Evolutionary conservation across 2,113 vertebrate genomes (phyloP).

Genomic region (Aepyceros melampus): DNA sequence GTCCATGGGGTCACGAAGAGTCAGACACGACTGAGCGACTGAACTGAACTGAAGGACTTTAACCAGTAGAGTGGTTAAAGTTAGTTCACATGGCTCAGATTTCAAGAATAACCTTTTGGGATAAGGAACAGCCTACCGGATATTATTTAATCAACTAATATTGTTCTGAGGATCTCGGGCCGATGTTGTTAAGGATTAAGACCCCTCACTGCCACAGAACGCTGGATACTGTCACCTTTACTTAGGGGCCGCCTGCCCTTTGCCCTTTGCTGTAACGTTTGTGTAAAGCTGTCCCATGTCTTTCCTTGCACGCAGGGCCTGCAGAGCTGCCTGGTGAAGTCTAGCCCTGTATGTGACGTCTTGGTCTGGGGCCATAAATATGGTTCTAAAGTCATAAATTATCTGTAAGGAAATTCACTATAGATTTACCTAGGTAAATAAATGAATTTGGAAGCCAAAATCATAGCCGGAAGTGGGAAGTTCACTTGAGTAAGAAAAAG

Average conservation of each 20-base stretch:
- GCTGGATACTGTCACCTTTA: not conserved
- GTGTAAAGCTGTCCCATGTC: not conserved
- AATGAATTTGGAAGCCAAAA: conserved; percentile 9
- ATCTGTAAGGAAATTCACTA: not conserved
- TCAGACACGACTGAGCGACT: not conserved
- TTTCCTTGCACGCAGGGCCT: not conserved
- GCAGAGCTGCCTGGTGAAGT: not conserved
- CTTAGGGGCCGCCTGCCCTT: not conserved
- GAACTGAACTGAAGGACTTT: not conserved
- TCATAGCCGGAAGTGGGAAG: not conserved
- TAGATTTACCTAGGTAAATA: not conserved
- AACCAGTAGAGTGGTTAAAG: not conserved
- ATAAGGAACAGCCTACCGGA: not conserved
- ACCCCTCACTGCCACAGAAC: not conserved
- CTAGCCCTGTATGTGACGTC: not conserved
- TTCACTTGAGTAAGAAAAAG: conserved; percentile 14
- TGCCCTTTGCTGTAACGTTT: not conserved
- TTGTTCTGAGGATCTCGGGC: not conserved
- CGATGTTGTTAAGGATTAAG: not conserved
- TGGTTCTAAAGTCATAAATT: not conserved
- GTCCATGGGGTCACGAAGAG: not conserved
- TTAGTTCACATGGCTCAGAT: not conserved
- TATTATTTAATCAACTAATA: not conserved
- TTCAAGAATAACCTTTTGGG: not conserved
- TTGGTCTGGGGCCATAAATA: not conserved